Percentiles rank a stretch among this genome's conserved stretches.
phyloP scores from a whole-genome alignment of 2,113 vertebrate species.

The Odobenus rosmarus region DNA sequence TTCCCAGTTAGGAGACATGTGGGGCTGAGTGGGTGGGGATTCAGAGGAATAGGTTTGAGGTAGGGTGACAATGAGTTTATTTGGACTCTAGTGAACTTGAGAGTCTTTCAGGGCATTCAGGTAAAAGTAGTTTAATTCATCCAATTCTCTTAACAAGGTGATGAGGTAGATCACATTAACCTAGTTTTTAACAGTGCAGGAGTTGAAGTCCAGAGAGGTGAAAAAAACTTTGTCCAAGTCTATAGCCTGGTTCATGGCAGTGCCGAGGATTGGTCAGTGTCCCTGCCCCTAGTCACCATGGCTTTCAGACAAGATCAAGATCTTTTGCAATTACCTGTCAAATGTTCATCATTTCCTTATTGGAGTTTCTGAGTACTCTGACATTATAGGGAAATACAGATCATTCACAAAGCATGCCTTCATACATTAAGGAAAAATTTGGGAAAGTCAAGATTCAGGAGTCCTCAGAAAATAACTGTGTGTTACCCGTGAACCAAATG shows the following conservation, averaged over 20 bases:
- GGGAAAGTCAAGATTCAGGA: conserved; percentile 1
- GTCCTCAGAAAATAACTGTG: conserved; percentile 18
- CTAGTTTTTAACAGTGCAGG: neutral
- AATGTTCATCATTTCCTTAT: neutral
- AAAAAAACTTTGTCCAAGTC: neutral
- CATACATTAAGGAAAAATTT: neutral
- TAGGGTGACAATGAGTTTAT: neutral
- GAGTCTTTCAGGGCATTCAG: neutral
- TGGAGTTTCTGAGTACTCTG: neutral
- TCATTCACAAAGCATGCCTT: neutral
- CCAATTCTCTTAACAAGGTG: neutral
- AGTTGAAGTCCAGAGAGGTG: neutral
- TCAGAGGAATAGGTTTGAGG: neutral
- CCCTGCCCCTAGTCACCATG: neutral
- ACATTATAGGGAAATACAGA: neutral
- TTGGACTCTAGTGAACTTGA: neutral
- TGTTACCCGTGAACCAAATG: conserved; percentile 22
- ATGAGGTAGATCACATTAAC: neutral
- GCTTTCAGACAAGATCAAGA: neutral
- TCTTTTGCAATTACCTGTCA: neutral
- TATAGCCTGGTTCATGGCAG: neutral
- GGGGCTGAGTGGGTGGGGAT: too few relatives aligned
- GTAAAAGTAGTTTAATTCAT: neutral
- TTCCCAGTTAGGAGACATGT: neutral
- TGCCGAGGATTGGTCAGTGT: neutral